phyloP scores from a whole-genome alignment of 2,113 vertebrate species.

The Hydropotes inermis region DNA sequence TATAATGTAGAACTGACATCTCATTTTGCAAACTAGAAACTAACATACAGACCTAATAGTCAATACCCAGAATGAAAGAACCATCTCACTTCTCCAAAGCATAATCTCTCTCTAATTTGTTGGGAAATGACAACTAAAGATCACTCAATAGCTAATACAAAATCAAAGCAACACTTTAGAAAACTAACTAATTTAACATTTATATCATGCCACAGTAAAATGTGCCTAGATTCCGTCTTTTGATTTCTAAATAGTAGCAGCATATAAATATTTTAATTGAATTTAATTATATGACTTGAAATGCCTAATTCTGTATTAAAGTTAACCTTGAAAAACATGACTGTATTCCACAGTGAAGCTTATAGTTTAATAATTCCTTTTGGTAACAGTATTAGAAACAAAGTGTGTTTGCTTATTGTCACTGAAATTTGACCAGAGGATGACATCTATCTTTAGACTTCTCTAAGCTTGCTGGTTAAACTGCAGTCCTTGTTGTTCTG shows the following conservation, averaged over 20 bases:
- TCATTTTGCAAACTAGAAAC: background rate
- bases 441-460: background rate
- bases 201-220: background rate
- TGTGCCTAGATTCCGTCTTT: background rate
- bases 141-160: background rate
- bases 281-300: constrained; percentile 9
- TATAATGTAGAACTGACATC: background rate
- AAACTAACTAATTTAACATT: background rate
- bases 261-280: background rate
- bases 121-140: background rate
- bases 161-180: background rate
- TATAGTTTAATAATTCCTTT: background rate
- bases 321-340: background rate
- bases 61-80: background rate
- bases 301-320: background rate
- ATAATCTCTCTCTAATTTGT: background rate
- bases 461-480: background rate
- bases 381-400: background rate
- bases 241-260: background rate
- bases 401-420: background rate
- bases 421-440: background rate
- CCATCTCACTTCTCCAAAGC: background rate
- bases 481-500: background rate
- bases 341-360: background rate
- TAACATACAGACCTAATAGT: background rate